A percentile compares a stretch with the other conserved stretches of the same genome.
Conservation (phyloP, 2,113 vertebrate genomes). For the Alligator mississippiensis region DNA sequence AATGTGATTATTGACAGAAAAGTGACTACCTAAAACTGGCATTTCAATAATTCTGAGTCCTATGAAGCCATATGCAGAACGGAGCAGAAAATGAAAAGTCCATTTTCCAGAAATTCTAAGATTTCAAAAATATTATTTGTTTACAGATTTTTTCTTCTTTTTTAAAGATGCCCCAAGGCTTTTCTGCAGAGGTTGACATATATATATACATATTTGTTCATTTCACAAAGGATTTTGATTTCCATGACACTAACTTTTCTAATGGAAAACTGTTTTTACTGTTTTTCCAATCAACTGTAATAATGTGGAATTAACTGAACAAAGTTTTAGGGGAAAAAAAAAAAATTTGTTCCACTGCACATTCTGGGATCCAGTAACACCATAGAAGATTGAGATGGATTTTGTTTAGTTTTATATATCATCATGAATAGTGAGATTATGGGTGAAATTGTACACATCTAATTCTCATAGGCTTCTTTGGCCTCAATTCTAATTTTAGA, state of each 20-base stretch:
- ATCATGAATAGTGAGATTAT: neutral
- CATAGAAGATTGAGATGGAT: neutral
- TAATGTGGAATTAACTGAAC: neutral
- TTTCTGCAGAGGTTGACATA: no score
- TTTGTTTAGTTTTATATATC: neutral
- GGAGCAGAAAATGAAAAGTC: neutral
- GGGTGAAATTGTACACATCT: neutral
- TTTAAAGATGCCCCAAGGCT: no score
- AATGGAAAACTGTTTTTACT: neutral
- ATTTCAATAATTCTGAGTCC: neutral
- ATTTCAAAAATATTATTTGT: neutral
- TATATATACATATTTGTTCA: no score
- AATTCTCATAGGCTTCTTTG: neutral
- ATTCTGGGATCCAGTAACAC: neutral
- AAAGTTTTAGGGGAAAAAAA: neutral
- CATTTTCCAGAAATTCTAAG: neutral
- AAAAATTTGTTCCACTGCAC: neutral
- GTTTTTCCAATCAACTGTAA: neutral
- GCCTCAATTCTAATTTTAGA: neutral
- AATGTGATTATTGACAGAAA: neutral
- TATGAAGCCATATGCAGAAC: neutral
- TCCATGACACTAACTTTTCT: neutral
- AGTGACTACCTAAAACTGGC: neutral
- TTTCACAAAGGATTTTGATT: neutral
- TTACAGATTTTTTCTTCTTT: neutral